phyloP scores from a whole-genome alignment of 2,888 invertebrate genomes.

The Oligia strigilis region DNA sequence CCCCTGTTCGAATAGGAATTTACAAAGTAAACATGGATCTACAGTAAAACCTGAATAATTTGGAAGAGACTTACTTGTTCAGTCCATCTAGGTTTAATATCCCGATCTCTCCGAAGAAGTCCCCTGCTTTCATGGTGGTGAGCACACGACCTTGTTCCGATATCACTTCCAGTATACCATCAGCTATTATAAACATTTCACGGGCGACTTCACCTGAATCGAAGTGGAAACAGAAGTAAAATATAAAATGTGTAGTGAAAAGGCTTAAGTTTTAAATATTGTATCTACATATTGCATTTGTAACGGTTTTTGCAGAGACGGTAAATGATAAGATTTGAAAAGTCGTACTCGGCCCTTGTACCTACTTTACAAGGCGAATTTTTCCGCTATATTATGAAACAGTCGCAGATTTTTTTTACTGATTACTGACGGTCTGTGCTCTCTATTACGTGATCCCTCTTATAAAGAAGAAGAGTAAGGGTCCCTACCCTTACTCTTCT shows the following conservation, averaged over 20 bases:
- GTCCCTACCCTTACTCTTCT: no score
- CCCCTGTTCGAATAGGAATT: not conserved
- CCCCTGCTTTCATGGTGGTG: constrained; percentile 99
- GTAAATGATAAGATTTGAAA: not conserved
- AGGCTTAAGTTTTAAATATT: no score
- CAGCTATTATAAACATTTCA: constrained; percentile 99
- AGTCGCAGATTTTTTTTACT: not conserved
- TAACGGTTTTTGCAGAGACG: no score
- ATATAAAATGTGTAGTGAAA: not conserved
- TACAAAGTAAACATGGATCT: not conserved
- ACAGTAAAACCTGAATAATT: not conserved
- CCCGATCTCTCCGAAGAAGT: constrained; percentile 99
- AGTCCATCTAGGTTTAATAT: constrained; percentile 98
- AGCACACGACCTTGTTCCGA: constrained; percentile 98
- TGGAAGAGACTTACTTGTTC: constrained; percentile 94
- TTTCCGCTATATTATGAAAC: no score
- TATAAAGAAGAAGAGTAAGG: not conserved
- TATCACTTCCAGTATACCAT: constrained; percentile 98
- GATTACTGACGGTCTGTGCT: not conserved
- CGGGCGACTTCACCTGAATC: constrained; percentile 94
- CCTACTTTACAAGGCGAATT: not conserved
- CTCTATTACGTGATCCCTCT: not conserved
- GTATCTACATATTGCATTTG: no score
- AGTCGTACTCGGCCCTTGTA: not conserved
- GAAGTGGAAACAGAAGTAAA: constrained; percentile 14